Percentiles rank a stretch among this genome's conserved stretches.
Evolutionary conservation across 2,113 vertebrate species (phyloP).

Genomic region (Phocoena phocoena): DNA sequence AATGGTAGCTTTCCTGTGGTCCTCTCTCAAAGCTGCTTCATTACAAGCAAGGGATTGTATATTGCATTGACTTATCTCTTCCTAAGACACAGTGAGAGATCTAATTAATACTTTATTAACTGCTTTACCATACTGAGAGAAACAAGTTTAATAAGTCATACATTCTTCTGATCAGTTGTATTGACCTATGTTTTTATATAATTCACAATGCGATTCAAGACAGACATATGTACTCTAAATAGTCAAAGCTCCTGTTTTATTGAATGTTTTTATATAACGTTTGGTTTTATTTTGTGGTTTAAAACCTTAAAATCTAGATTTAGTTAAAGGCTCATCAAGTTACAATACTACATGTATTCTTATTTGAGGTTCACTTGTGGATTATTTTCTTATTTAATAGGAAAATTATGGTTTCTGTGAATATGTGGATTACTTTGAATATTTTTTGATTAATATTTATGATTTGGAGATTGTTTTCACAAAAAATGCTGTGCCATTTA

Average conservation of each 20-base stretch:
- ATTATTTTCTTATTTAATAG: conserved; percentile 15
- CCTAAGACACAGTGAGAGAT: neutral
- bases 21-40: neutral
- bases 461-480: conserved; percentile 30
- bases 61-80: neutral
- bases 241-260: neutral
- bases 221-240: neutral
- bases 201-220: neutral
- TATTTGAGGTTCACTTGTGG: neutral
- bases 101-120: neutral
- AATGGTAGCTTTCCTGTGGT: neutral
- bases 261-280: neutral
- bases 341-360: neutral
- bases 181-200: neutral
- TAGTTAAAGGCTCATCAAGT: neutral
- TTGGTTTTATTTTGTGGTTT: neutral
- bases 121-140: neutral
- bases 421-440: neutral
- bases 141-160: neutral
- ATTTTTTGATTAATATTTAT: conserved; percentile 7
- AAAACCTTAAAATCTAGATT: neutral
- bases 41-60: neutral
- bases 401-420: neutral
- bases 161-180: neutral
- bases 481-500: neutral